Conservation (phyloP, 2,888 invertebrate genomes). For the Sthenelais limicola region DNA sequence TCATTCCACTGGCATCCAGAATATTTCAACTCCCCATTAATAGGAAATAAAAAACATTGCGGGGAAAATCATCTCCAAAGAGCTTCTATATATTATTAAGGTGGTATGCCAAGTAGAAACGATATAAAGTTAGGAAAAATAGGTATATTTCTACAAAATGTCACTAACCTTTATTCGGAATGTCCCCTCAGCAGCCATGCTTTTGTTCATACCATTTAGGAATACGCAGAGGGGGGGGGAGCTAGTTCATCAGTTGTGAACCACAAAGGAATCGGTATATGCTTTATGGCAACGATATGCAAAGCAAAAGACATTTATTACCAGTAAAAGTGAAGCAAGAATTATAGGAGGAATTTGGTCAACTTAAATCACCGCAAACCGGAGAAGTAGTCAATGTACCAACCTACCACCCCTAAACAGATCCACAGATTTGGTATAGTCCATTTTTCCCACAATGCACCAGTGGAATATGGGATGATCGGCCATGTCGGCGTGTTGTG, state of each 20-base stretch:
- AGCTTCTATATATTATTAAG: not conserved
- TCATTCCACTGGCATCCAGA: conserved; percentile 34
- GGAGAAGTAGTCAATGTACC: not conserved
- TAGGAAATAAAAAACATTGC: not conserved
- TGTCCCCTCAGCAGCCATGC: conserved; percentile 38
- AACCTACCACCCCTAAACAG: conserved; percentile 6
- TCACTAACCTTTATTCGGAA: conserved; percentile 33
- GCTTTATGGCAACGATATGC: not conserved
- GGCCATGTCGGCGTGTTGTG: not conserved
- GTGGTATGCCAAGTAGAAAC: not conserved
- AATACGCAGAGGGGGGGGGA: not conserved
- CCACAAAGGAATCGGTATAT: not conserved
- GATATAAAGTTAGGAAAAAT: not conserved
- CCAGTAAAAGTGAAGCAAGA: not conserved
- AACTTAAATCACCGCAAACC: too few species aligned
- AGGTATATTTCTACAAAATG: not conserved
- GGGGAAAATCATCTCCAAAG: not conserved
- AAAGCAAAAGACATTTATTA: not conserved
- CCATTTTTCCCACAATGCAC: conserved; percentile 27
- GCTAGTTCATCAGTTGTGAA: not conserved
- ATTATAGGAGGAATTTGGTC: not conserved
- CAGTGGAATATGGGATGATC: conserved; percentile 21
- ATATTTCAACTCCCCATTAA: too few species aligned
- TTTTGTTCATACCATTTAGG: too few species aligned
- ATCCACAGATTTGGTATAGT: not conserved